These are phyloP conservation scores for Acridotheres tristis DNA, from an alignment of 2,797 vertebrate species.

Conservation along the genomic window DNA sequence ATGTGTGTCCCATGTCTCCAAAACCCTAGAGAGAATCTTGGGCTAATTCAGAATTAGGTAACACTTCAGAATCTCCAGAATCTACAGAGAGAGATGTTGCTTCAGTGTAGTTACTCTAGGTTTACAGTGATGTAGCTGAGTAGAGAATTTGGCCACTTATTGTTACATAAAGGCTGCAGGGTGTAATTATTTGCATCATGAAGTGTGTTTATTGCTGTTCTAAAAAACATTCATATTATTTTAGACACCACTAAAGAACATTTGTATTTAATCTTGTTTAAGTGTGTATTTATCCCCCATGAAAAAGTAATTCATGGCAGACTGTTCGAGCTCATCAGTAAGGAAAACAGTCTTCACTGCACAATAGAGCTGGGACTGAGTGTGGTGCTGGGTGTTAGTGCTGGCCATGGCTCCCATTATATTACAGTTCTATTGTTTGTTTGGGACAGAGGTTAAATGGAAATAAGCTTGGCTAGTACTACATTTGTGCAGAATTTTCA, in stretches of 20 bases:
- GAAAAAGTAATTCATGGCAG: constrained; percentile 59
- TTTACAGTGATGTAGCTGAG: constrained; percentile 25
- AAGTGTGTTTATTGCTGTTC: constrained; percentile 64
- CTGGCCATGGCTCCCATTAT: neutral
- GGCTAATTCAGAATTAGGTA: neutral
- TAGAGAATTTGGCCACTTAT: neutral
- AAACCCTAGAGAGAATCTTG: neutral
- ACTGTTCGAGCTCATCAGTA: constrained; percentile 22
- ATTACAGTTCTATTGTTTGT: neutral
- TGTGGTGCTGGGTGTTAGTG: neutral
- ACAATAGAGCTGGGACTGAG: neutral
- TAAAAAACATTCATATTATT: constrained; percentile 64
- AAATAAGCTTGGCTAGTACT: neutral
- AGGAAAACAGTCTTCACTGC: constrained; percentile 30
- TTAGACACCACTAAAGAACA: constrained; percentile 57
- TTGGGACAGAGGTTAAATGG: neutral
- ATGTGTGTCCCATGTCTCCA: neutral
- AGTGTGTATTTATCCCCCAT: constrained; percentile 50
- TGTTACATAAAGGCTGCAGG: constrained; percentile 60
- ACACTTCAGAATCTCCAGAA: neutral
- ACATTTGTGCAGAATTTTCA: neutral
- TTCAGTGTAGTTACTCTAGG: neutral
- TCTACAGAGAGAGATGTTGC: neutral
- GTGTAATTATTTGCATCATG: constrained; percentile 66
- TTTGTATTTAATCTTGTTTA: constrained; percentile 67